phyloP scores from a whole-genome alignment of 2,797 vertebrate genomes.

The Acomys russatus region DNA sequence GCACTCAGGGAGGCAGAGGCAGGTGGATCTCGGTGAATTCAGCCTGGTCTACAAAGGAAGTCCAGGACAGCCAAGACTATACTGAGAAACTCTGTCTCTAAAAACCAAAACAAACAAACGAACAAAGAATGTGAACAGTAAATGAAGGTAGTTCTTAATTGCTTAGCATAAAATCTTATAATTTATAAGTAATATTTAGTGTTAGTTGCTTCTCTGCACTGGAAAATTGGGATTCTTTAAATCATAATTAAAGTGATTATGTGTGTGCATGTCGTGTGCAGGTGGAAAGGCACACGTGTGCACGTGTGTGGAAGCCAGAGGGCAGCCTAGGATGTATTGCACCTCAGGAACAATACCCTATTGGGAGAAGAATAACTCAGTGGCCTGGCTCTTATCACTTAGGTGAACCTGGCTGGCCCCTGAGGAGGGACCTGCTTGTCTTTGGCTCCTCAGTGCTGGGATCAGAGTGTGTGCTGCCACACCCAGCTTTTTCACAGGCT shows the following conservation, averaged over 20 bases:
- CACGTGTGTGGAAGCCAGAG: not conserved
- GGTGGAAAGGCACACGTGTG: no score
- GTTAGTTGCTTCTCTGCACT: constrained; percentile 34
- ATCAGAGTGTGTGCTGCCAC: not conserved
- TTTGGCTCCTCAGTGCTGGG: not conserved
- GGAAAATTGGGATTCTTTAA: constrained; percentile 59
- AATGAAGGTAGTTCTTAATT: constrained; percentile 42
- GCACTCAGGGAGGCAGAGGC: no score
- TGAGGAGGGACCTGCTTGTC: not conserved
- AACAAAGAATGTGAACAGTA: not conserved
- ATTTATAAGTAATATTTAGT: constrained; percentile 55
- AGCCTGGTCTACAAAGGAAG: no score
- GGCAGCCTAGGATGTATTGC: no score
- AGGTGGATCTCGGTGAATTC: no score
- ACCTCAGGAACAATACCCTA: not conserved
- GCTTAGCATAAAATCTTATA: not conserved
- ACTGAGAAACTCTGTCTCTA: no score
- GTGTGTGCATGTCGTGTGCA: not conserved
- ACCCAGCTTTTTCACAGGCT: not conserved
- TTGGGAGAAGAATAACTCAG: not conserved
- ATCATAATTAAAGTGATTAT: not conserved
- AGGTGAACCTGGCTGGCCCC: not conserved
- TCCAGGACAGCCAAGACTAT: no score
- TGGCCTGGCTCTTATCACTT: not conserved
- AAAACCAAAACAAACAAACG: no score